Evolutionary conservation across 2,888 invertebrate species (phyloP), one percentile per base, ranked within the genome.

Genomic region (Platerodrilus igneus): DNA sequence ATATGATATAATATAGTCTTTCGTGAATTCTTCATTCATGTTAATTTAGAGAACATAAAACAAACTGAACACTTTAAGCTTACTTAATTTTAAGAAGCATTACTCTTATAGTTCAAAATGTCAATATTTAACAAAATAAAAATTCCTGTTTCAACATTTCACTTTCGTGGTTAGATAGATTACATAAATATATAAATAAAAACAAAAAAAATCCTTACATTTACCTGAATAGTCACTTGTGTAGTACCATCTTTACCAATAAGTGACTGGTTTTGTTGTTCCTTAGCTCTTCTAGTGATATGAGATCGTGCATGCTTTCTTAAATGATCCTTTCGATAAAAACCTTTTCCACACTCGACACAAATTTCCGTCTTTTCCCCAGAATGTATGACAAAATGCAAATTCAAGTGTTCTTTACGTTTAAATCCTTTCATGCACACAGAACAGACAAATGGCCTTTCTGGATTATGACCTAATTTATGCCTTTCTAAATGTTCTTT

Each of bases 331-430:
- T 86, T 86, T 35, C 86, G 75, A 62, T 85, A 85, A 64, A 84
- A 84, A 19, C 83, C 83, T 66, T 86, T 86, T 25, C 84, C 84
- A 56, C 86, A 86, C 60, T 83, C 81, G 19, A 71, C 74, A 62
- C 86, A 86, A 47, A 84, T 79, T 64, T 87, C 86, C 3, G 83
- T 86, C 69, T 87, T 87, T 63, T 85, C 81, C 19, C 87, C 87
- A 37, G 86, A 85, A 70, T 88, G 88, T 63, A 87, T 88, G 54
- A 87, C 86, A 54, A 82, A 81, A 68, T 88, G 88, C 48, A 87
- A 74, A 66, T 86, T 86, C 57, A 88, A 75, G 57, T 88, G 87
- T 60, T 88, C 87, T 63, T 86, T 81, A 40, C 87, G 75, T 64
- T 87, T 86, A 69, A 86, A 86, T 17, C 63, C 55, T 31, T 86